These are phyloP conservation scores for Nyctibius grandis DNA, from an alignment of 2,797 vertebrate genomes.

Conservation along the genomic window DNA sequence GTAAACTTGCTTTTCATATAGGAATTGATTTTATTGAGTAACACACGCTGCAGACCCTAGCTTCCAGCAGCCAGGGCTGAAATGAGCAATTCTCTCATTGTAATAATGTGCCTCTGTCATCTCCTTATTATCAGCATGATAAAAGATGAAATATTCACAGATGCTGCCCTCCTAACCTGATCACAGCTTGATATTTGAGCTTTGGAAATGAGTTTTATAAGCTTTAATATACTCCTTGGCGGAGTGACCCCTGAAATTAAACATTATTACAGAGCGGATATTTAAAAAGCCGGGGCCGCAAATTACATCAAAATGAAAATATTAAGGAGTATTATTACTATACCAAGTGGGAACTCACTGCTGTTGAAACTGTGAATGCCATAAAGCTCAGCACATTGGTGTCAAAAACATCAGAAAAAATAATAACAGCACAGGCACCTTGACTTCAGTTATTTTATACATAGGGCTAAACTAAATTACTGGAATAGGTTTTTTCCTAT, in stretches of 20 bases:
- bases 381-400: slow-evolving; percentile 75
- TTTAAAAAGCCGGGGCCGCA: slow-evolving; percentile 99
- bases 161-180: slow-evolving; percentile 99
- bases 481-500: slow-evolving; percentile 77
- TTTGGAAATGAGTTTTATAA: slow-evolving; percentile 99
- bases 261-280: slow-evolving; percentile 99
- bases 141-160: slow-evolving; percentile 99
- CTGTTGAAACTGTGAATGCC: slow-evolving; percentile 70
- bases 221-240: slow-evolving; percentile 99
- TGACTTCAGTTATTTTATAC: slow-evolving; percentile 83
- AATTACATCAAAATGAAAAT: slow-evolving; percentile 99
- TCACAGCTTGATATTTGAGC: slow-evolving; percentile 99
- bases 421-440: slow-evolving; percentile 90
- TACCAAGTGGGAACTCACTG: slow-evolving; percentile 91
- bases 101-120: slow-evolving; percentile 99
- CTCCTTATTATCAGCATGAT: slow-evolving; percentile 99
- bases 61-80: slow-evolving; percentile 85
- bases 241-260: slow-evolving; percentile 99
- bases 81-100: slow-evolving; percentile 99
- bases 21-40: slow-evolving; percentile 98
- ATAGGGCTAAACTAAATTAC: slow-evolving; percentile 92
- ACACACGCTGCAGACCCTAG: slow-evolving; percentile 83
- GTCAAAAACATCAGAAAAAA: slow-evolving; percentile 86
- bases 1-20: slow-evolving; percentile 92
- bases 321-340: slow-evolving; percentile 99